Conservation (phyloP, 2,113 vertebrate genomes). For the Galeopterus variegatus region DNA sequence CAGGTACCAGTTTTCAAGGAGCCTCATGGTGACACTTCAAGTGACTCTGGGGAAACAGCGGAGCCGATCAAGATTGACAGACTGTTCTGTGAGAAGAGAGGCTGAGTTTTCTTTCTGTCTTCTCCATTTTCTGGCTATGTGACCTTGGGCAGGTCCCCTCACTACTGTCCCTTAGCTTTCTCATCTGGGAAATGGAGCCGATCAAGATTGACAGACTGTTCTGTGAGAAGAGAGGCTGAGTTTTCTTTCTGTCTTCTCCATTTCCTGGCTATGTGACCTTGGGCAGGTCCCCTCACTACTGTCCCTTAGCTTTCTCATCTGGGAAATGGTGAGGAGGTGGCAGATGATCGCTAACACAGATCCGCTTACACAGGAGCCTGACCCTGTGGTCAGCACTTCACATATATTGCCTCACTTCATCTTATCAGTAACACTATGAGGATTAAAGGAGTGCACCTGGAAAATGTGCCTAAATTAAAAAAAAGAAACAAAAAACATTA, state of each 20-base stretch:
- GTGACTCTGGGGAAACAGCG: background rate
- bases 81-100: background rate
- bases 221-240: background rate
- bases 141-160: background rate
- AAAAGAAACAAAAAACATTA: background rate
- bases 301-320: background rate
- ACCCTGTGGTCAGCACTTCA: background rate
- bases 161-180: background rate
- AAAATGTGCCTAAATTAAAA: background rate
- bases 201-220: background rate
- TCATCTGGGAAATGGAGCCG: background rate
- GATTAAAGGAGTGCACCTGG: background rate
- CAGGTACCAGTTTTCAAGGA: background rate
- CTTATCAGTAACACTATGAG: background rate
- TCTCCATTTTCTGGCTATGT: background rate
- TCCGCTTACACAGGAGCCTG: too few relatives aligned
- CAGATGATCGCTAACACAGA: background rate
- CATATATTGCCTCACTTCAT: background rate
- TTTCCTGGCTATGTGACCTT: background rate
- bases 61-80: background rate
- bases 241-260: background rate
- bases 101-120: background rate
- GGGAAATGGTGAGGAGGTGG: background rate
- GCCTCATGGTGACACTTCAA: rapidly evolving
- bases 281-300: background rate